Conservation (phyloP, 1,140 invertebrate species). For the Zaprionus camerounensis region DNA sequence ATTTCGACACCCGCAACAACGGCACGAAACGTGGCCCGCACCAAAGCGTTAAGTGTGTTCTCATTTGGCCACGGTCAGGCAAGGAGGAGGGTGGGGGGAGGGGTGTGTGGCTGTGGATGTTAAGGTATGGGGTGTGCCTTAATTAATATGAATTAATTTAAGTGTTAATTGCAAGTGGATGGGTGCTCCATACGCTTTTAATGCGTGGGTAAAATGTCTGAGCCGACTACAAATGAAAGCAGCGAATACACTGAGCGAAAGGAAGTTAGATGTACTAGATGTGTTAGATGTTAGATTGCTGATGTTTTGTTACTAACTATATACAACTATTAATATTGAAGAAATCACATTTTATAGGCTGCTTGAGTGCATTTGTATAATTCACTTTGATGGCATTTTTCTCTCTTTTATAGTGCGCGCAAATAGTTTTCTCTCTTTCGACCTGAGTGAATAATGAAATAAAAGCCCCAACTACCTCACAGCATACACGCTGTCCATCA, state of each 20-base stretch:
- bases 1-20: background rate
- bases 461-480: background rate
- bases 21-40: background rate
- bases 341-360: background rate
- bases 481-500: constrained; percentile 35
- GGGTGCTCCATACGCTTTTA: constrained; percentile 53
- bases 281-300: no score
- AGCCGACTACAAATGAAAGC: constrained; percentile 52
- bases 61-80: constrained; percentile 58
- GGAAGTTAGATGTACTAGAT: no score
- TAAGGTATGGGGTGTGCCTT: constrained; percentile 42
- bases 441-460: constrained; percentile 3
- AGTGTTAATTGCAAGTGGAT: constrained; percentile 81
- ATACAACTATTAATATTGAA: no score
- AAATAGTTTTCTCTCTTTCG: constrained; percentile 5
- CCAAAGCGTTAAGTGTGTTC: constrained; percentile 73
- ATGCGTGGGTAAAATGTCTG: constrained; percentile 46
- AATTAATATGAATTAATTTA: constrained; percentile 83
- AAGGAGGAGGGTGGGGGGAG: constrained; percentile 15
- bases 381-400: background rate
- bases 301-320: background rate
- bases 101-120: background rate
- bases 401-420: background rate
- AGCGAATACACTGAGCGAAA: constrained; percentile 55
- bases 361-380: background rate